Evolutionary conservation across 2,888 invertebrate genomes (phyloP).

Genomic region (Nebria brevicollis): DNA sequence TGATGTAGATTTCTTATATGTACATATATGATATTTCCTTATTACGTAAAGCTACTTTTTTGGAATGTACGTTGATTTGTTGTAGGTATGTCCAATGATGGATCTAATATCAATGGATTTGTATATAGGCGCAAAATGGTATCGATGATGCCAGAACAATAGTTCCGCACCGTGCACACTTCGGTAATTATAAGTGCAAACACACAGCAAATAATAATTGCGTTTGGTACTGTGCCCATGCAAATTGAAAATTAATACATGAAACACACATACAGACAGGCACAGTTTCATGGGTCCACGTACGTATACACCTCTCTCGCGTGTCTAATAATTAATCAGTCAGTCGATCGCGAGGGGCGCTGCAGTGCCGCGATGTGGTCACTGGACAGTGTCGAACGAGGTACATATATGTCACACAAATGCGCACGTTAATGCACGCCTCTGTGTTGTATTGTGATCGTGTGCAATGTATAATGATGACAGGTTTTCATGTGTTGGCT

Average conservation of each 20-base stretch:
- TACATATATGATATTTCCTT: no score
- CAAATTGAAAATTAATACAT: constrained; percentile 45
- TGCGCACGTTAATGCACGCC: neutral
- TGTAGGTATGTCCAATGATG: neutral
- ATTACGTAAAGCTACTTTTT: no score
- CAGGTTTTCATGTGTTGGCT: neutral
- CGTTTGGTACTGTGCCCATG: constrained; percentile 23
- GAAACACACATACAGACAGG: neutral
- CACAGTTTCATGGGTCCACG: neutral
- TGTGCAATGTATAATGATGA: neutral
- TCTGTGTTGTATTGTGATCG: neutral
- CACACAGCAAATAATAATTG: constrained; percentile 21
- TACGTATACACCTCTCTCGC: neutral
- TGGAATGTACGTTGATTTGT: no score
- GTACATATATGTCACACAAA: neutral
- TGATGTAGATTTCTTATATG: no score
- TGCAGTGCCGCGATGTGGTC: constrained; percentile 24
- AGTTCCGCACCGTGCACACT: constrained; percentile 21
- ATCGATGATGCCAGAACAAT: constrained; percentile 11
- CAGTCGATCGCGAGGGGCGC: constrained; percentile 5
- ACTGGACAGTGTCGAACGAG: constrained; percentile 5
- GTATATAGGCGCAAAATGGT: neutral
- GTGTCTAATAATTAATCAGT: neutral
- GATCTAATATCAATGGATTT: neutral
- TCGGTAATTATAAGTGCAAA: constrained; percentile 46